These are phyloP conservation scores for Siniperca undulata DNA, from an alignment of 2,797 vertebrate genomes.

Conservation along the genomic window DNA sequence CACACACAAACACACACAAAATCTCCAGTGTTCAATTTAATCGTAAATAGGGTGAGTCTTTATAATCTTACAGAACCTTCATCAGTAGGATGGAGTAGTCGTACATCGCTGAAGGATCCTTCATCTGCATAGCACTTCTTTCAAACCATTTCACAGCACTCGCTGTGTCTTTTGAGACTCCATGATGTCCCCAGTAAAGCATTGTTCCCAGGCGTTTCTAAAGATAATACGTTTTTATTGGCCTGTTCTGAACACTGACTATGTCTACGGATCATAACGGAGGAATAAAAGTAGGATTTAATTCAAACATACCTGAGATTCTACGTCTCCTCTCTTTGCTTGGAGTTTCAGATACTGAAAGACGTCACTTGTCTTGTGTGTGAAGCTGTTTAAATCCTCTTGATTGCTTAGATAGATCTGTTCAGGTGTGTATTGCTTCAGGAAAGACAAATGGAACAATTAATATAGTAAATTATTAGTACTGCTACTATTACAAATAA, in stretches of 20 bases:
- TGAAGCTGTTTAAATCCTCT: conserved; percentile 86
- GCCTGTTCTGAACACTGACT: conserved; percentile 26
- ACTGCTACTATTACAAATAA: neutral
- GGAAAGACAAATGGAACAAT: conserved; percentile 26
- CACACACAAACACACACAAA: conserved; percentile 15
- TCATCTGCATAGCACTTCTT: conserved; percentile 90
- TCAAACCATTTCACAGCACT: conserved; percentile 90
- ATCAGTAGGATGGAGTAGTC: conserved; percentile 93
- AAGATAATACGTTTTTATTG: conserved; percentile 49
- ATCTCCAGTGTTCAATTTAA: conserved; percentile 25
- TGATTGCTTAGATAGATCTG: conserved; percentile 87
- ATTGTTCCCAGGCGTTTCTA: conserved; percentile 91
- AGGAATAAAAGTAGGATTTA: conserved; percentile 19
- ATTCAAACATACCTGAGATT: conserved; percentile 87
- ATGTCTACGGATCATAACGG: neutral
- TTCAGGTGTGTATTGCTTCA: conserved; percentile 88
- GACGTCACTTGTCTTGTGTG: conserved; percentile 84
- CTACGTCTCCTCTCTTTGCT: conserved; percentile 89
- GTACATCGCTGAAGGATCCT: conserved; percentile 89
- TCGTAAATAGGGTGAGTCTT: conserved; percentile 26
- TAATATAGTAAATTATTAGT: neutral
- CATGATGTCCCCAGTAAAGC: conserved; percentile 92
- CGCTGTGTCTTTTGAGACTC: conserved; percentile 89
- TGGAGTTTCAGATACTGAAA: conserved; percentile 91
- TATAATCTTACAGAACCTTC: conserved; percentile 84